These are phyloP conservation scores for Rhizomys pruinosus DNA, from an alignment of 2,113 vertebrate species.

Conservation along the genomic window DNA sequence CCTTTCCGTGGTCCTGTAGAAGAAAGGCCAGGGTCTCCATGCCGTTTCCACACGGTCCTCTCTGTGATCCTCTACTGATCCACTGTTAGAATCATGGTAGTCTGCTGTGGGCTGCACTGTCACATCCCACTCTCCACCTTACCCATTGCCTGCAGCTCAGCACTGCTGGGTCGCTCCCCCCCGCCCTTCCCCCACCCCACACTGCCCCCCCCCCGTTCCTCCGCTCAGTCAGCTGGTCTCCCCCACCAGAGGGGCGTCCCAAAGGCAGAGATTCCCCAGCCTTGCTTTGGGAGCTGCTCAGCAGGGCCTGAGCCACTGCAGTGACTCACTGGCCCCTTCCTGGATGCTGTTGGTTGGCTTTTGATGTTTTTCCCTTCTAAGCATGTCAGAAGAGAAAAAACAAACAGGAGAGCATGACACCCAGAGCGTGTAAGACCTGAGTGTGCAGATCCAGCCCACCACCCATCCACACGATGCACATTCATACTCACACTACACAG, in stretches of 20 bases:
- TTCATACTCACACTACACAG: neutral
- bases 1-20: neutral
- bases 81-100: neutral
- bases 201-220: neutral
- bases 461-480: neutral
- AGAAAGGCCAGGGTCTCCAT: neutral
- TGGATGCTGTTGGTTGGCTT: constrained; percentile 23
- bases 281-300: neutral
- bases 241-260: neutral
- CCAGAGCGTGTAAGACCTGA: neutral
- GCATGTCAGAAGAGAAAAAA: neutral
- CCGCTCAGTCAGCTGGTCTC: neutral
- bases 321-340: constrained; percentile 46
- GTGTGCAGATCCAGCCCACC: neutral
- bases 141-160: neutral
- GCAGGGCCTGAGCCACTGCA: neutral
- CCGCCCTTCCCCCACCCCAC: no score
- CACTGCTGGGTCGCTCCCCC: neutral
- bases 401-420: neutral
- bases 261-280: neutral
- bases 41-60: neutral
- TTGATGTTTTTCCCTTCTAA: constrained; percentile 66
- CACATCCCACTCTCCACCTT: neutral
- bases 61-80: neutral
- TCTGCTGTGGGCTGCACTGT: neutral